Percentiles rank a stretch among this genome's conserved stretches.
phyloP scores from a whole-genome alignment of 2,113 vertebrate genomes.

The Nycticebus coucang region DNA sequence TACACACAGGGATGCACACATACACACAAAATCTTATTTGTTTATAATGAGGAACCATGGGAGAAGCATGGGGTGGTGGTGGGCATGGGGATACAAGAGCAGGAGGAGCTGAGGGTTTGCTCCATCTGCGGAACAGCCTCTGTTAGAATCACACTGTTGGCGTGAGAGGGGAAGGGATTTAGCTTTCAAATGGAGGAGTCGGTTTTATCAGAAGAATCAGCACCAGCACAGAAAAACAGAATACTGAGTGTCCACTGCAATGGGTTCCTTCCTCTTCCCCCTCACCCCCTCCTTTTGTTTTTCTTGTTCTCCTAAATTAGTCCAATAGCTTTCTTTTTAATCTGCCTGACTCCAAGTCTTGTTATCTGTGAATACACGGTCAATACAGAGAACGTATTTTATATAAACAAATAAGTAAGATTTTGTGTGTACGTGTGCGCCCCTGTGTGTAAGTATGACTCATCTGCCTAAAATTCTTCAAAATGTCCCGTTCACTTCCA shows the following conservation, averaged over 20 bases:
- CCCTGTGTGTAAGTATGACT: neutral
- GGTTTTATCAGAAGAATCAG: neutral
- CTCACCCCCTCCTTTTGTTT: neutral
- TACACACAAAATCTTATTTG: neutral
- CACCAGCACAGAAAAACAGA: neutral
- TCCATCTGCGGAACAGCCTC: neutral
- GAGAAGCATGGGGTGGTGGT: neutral
- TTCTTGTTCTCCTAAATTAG: neutral
- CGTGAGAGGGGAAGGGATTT: neutral
- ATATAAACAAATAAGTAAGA: neutral
- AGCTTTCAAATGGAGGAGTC: neutral
- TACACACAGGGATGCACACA: neutral
- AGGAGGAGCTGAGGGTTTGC: neutral
- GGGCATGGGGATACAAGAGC: fast-evolving
- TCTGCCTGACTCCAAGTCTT: neutral
- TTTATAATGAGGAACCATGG: neutral
- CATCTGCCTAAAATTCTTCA: neutral
- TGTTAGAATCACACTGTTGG: too few species aligned
- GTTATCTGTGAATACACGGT: neutral
- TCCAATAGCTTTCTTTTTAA: neutral
- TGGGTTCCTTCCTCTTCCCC: neutral
- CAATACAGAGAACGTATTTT: neutral
- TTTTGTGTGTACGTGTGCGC: neutral
- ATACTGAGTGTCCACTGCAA: neutral
- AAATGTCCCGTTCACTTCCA: neutral